These are phyloP conservation scores for Synodontis membranacea DNA, from an alignment of 2,113 vertebrate genomes.

Conservation along the genomic window DNA sequence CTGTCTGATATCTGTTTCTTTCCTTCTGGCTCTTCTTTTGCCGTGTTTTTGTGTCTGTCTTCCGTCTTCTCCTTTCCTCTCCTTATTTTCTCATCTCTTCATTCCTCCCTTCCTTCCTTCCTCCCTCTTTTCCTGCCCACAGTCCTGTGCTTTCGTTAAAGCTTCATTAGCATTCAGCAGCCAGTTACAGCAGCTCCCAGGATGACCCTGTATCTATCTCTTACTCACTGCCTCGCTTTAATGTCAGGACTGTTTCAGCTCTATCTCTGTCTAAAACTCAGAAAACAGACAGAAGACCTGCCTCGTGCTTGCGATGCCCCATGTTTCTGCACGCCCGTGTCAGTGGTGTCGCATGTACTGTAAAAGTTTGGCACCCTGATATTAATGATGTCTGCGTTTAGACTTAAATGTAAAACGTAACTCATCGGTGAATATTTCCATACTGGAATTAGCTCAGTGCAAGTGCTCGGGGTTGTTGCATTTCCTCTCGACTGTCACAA, in stretches of 20 bases:
- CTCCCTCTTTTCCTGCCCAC: neutral
- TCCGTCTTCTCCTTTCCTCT: neutral
- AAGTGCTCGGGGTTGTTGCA: neutral
- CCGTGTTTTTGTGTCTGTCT: too few relatives aligned
- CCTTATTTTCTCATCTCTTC: neutral
- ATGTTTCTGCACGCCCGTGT: neutral
- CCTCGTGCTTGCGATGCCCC: too few relatives aligned
- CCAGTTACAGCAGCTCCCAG: neutral
- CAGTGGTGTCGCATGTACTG: too few relatives aligned
- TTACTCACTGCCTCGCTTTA: neutral
- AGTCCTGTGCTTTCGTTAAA: constrained; percentile 1
- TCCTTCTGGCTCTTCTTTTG: neutral
- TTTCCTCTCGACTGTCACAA: neutral
- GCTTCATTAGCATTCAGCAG: constrained; percentile 14
- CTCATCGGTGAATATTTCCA: neutral
- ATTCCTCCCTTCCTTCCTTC: neutral
- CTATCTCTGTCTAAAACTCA: neutral
- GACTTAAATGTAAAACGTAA: neutral
- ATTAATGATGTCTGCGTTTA: neutral
- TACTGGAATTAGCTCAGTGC: neutral
- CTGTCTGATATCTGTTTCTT: neutral
- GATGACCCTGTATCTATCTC: neutral
- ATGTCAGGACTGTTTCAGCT: neutral
- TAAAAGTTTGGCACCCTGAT: neutral
- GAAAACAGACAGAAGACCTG: neutral